Conservation (phyloP, 2,113 vertebrate species). For the Lepus americanus region DNA sequence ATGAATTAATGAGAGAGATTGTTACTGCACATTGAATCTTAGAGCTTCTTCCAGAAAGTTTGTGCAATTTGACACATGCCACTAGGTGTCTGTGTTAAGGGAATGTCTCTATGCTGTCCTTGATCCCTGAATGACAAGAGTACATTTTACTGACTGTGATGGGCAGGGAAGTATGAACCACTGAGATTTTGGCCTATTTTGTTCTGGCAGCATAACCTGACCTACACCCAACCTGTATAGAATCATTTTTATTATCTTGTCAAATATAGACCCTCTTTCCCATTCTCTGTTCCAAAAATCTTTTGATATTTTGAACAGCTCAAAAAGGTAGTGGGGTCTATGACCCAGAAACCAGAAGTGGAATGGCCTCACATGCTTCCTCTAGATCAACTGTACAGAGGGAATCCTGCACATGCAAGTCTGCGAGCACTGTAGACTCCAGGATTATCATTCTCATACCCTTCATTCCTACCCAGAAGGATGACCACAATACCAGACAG, state of each 20-base stretch:
- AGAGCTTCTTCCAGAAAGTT: background rate
- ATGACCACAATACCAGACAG: background rate
- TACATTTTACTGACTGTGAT: background rate
- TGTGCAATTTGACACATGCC: background rate
- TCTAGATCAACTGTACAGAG: background rate
- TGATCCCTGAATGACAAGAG: background rate
- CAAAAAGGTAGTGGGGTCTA: background rate
- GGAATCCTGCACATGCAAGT: background rate
- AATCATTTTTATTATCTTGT: background rate
- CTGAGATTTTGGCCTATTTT: slow-evolving; percentile 23
- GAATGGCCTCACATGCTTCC: background rate
- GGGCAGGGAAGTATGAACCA: background rate
- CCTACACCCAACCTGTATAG: background rate
- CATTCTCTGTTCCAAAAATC: background rate
- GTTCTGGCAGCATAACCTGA: background rate
- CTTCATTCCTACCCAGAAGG: background rate
- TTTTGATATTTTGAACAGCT: background rate
- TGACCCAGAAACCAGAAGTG: background rate
- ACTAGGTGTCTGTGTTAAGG: background rate
- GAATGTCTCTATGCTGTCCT: background rate
- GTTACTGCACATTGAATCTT: background rate
- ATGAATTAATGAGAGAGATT: background rate
- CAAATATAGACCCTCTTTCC: background rate
- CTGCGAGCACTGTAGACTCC: background rate
- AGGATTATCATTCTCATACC: background rate